Evolutionary conservation across 2,113 vertebrate species (phyloP).

Genomic region (Speoplatyrhinus poulsoni): DNA sequence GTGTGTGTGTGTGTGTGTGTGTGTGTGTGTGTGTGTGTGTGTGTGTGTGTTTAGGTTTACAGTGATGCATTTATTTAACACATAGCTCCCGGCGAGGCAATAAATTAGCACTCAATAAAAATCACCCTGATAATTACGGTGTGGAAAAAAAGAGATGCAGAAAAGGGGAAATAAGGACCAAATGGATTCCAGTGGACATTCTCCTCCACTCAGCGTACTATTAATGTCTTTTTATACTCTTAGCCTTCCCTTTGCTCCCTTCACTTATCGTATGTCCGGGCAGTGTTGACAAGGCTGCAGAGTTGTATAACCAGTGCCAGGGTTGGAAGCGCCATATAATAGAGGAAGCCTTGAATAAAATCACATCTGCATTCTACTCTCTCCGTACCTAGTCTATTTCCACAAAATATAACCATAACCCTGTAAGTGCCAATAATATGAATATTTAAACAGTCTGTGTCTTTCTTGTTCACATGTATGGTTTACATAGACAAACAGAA

Average conservation of each 20-base stretch:
- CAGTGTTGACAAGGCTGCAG: neutral
- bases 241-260: neutral
- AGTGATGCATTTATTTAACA: constrained; percentile 74
- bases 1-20: constrained; percentile 28
- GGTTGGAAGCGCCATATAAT: too few relatives aligned
- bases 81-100: constrained; percentile 70
- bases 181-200: constrained; percentile 23
- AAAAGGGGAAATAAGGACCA: constrained; percentile 31
- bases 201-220: constrained; percentile 15
- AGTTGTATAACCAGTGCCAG: neutral
- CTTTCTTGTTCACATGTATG: too few relatives aligned
- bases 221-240: constrained; percentile 7
- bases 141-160: constrained; percentile 32
- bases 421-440: too few relatives aligned
- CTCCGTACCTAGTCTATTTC: too few relatives aligned
- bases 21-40: constrained; percentile 25
- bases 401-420: too few relatives aligned
- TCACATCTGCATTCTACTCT: too few relatives aligned
- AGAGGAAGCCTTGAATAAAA: too few relatives aligned
- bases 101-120: constrained; percentile 78
- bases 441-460: too few relatives aligned
- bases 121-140: constrained; percentile 69
- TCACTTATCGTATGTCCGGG: neutral
- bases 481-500: too few relatives aligned
- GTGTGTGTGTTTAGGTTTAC: constrained; percentile 62